phyloP scores from a whole-genome alignment of 1,140 invertebrate genomes.

The Penaeus indicus region DNA sequence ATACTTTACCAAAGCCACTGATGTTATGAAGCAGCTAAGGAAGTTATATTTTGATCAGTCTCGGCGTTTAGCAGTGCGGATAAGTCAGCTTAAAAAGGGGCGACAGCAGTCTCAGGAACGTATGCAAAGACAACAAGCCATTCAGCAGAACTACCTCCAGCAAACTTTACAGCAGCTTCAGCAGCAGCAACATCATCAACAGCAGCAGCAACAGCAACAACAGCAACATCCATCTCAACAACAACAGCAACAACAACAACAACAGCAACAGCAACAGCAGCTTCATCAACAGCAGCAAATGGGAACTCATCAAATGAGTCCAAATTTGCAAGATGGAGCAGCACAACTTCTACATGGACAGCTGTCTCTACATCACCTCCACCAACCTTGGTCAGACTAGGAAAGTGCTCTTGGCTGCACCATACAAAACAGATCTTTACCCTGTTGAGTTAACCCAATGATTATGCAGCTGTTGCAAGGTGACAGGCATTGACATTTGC shows the following conservation, averaged over 20 bases:
- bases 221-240: slow-evolving; percentile 62
- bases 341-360: slow-evolving; percentile 57
- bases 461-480: too few relatives aligned
- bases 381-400: slow-evolving; percentile 67
- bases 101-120: slow-evolving; percentile 66
- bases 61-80: slow-evolving; percentile 64
- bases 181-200: slow-evolving; percentile 62
- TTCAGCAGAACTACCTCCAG: slow-evolving; percentile 66
- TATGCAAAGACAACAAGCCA: slow-evolving; percentile 65
- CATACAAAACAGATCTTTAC: neutral
- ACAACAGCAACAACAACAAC: slow-evolving; percentile 53
- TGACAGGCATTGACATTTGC: too few relatives aligned
- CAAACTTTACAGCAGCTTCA: slow-evolving; percentile 66
- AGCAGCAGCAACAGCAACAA: slow-evolving; percentile 62
- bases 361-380: slow-evolving; percentile 65
- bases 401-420: slow-evolving; percentile 38
- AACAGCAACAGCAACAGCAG: slow-evolving; percentile 62
- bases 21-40: slow-evolving; percentile 66
- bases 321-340: slow-evolving; percentile 51
- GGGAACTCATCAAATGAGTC: slow-evolving; percentile 52
- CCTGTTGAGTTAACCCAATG: too few relatives aligned
- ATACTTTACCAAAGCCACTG: slow-evolving; percentile 62
- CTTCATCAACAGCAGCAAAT: slow-evolving; percentile 59
- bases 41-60: slow-evolving; percentile 67
- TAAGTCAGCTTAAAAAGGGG: slow-evolving; percentile 66